Conservation (phyloP, 2,113 vertebrate species). For the Pituophis catenifer region DNA sequence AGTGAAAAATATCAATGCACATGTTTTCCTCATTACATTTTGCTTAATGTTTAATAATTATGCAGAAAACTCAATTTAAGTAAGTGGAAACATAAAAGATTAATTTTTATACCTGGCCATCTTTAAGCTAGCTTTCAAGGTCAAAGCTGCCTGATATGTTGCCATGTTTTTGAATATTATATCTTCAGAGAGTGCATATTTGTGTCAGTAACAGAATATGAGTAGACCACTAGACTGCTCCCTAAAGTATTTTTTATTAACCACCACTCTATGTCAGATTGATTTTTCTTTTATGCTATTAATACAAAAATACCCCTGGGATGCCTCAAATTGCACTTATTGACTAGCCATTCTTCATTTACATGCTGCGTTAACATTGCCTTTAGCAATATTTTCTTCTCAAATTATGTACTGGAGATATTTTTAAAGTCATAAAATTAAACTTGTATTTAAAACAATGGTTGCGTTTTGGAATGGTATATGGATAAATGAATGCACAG, state of each 20-base stretch:
- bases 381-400: constrained; percentile 22
- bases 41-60: neutral
- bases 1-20: neutral
- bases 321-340: constrained; percentile 47
- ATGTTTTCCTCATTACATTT: neutral
- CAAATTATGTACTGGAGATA: neutral
- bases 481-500: neutral
- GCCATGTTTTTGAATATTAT: neutral
- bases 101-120: neutral
- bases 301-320: constrained; percentile 43
- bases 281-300: constrained; percentile 56
- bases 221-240: constrained; percentile 37
- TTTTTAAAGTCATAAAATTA: neutral
- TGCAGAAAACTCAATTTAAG: neutral
- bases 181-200: constrained; percentile 22
- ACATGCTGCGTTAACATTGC: constrained; percentile 8
- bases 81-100: neutral
- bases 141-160: neutral
- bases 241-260: constrained; percentile 49
- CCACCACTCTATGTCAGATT: constrained; percentile 52
- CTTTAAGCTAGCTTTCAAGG: neutral
- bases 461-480: neutral
- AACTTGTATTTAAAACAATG: neutral
- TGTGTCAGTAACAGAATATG: constrained; percentile 43
- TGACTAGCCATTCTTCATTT: constrained; percentile 24